phyloP scores from a whole-genome alignment of 23 tunicate genomes.

The Halocynthia roretzi region DNA sequence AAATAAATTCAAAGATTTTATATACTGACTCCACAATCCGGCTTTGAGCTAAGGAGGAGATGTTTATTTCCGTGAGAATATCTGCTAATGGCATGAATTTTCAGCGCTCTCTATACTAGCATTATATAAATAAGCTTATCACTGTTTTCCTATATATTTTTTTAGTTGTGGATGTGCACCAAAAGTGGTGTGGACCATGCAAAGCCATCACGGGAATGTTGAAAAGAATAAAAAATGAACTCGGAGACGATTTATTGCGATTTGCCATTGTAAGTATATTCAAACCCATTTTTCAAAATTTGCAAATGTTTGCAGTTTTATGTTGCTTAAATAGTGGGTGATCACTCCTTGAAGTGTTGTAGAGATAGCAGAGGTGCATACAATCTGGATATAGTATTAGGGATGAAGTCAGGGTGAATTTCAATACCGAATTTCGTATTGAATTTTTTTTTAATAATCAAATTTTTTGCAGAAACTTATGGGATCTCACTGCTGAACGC shows the following conservation, averaged over 20 bases:
- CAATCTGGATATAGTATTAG: too few relatives aligned
- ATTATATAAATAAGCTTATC: neutral
- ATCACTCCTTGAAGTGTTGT: too few relatives aligned
- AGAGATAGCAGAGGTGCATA: too few relatives aligned
- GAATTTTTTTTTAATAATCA: too few relatives aligned
- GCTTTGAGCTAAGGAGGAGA: neutral
- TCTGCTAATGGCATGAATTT: neutral
- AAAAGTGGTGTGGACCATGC: constrained; percentile 97
- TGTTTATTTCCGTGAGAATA: neutral
- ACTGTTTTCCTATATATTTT: neutral
- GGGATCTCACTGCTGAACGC: too few relatives aligned
- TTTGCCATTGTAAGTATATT: constrained; percentile 78
- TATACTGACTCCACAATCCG: neutral
- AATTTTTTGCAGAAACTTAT: too few relatives aligned
- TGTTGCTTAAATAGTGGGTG: too few relatives aligned
- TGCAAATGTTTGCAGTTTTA: too few relatives aligned
- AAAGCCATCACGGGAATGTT: constrained; percentile 80
- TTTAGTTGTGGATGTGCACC: constrained; percentile 90
- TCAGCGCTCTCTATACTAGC: neutral
- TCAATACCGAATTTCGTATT: too few relatives aligned
- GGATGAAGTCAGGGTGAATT: too few relatives aligned
- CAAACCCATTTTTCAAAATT: neutral
- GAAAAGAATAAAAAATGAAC: constrained; percentile 78
- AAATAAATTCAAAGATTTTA: too few relatives aligned
- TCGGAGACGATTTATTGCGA: constrained; percentile 61